Evolutionary conservation across 2,797 vertebrate species (phyloP).

Genomic region (Coracias cyanogaster): DNA sequence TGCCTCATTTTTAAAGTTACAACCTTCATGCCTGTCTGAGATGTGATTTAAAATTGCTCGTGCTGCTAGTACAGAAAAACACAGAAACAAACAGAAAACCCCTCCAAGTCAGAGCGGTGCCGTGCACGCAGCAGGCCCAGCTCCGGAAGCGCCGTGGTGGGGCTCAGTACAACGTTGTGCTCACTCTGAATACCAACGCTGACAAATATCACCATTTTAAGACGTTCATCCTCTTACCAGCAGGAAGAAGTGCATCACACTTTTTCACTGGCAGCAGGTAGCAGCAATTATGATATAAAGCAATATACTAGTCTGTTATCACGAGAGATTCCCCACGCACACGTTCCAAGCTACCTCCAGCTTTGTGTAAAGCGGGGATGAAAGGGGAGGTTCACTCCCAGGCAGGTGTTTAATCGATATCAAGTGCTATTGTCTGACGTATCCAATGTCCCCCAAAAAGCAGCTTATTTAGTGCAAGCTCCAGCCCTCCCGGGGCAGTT

Average conservation of each 20-base stretch:
- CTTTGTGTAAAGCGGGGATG: neutral
- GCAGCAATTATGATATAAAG: neutral
- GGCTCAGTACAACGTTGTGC: neutral
- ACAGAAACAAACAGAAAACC: neutral
- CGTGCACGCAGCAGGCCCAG: neutral
- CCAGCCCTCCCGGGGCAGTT: neutral
- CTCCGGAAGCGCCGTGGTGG: neutral
- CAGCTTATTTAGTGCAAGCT: neutral
- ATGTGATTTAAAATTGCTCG: neutral
- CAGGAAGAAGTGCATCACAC: neutral
- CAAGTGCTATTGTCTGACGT: neutral
- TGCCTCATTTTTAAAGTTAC: neutral
- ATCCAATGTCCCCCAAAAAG: neutral
- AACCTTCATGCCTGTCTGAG: neutral
- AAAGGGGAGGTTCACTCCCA: neutral
- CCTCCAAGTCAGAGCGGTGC: neutral
- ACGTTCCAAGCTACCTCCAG: neutral
- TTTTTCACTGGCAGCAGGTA: neutral
- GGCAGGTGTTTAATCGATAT: neutral
- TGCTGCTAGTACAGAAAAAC: neutral
- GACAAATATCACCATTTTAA: neutral
- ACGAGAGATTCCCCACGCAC: neutral
- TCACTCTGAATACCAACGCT: conserved; percentile 13
- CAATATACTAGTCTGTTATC: neutral
- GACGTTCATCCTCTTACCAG: neutral